Evolutionary conservation across 2,797 vertebrate genomes (phyloP).

Genomic region (Peromyscus melanophrys): DNA sequence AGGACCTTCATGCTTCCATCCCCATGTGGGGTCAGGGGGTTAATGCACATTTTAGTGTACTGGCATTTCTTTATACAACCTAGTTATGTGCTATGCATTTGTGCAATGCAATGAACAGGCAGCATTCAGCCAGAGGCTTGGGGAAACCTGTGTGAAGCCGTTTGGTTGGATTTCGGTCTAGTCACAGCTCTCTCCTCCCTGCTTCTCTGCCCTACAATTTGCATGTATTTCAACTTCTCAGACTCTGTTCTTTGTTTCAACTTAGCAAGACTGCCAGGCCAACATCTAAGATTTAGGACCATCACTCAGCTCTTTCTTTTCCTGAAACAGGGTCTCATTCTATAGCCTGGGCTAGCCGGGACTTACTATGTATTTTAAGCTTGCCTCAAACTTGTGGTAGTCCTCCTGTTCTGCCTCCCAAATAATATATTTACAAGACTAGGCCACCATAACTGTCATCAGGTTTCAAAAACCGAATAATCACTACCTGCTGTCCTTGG

Average conservation of each 20-base stretch:
- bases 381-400: background rate
- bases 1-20: background rate
- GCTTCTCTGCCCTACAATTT: background rate
- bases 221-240: background rate
- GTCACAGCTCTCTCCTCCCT: background rate
- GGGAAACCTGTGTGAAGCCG: fast-evolving
- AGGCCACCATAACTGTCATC: background rate
- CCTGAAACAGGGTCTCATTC: background rate
- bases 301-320: background rate
- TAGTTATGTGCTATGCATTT: background rate
- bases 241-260: background rate
- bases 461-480: background rate
- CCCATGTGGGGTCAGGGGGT: background rate
- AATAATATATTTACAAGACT: background rate
- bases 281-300: background rate
- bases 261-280: background rate
- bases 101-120: no score
- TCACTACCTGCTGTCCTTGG: background rate
- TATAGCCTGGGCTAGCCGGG: background rate
- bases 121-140: background rate
- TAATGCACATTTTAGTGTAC: background rate
- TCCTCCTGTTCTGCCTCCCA: background rate
- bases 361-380: background rate
- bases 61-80: background rate
- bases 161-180: background rate